Conservation (phyloP, 2,888 invertebrate species). For the Ophioninae sp. region DNA sequence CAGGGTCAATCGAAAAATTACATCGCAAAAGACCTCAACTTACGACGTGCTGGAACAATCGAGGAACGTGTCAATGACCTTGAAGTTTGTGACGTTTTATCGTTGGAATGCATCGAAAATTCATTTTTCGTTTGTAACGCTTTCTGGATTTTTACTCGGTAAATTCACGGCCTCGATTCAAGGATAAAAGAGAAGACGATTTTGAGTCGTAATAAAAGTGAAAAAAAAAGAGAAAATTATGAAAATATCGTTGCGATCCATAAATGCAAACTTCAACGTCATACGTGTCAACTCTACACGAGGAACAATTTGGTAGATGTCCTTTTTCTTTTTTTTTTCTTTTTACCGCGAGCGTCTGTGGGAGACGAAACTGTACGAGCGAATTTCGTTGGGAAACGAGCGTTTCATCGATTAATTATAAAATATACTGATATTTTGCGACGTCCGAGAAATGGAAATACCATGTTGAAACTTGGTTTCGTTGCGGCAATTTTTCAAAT, state of each 20-base stretch:
- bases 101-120: no score
- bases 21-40: conserved; percentile 12
- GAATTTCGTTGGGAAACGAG: background rate
- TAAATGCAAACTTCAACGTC: no score
- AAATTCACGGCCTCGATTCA: background rate
- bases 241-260: no score
- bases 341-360: background rate
- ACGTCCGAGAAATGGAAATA: background rate
- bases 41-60: conserved; percentile 29
- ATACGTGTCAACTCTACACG: background rate
- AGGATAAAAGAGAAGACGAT: no score
- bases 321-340: background rate
- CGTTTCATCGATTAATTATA: background rate
- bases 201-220: no score
- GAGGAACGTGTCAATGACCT: conserved; percentile 16
- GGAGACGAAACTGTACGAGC: background rate
- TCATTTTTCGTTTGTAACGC: background rate
- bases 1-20: conserved; percentile 14
- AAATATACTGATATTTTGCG: background rate
- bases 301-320: conserved; percentile 13
- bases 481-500: no score
- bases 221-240: no score
- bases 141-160: background rate
- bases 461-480: background rate
- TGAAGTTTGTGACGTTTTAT: conserved; percentile 14